Evolutionary conservation across 2,797 vertebrate genomes (phyloP).

Genomic region (Aotus griseimembra): DNA sequence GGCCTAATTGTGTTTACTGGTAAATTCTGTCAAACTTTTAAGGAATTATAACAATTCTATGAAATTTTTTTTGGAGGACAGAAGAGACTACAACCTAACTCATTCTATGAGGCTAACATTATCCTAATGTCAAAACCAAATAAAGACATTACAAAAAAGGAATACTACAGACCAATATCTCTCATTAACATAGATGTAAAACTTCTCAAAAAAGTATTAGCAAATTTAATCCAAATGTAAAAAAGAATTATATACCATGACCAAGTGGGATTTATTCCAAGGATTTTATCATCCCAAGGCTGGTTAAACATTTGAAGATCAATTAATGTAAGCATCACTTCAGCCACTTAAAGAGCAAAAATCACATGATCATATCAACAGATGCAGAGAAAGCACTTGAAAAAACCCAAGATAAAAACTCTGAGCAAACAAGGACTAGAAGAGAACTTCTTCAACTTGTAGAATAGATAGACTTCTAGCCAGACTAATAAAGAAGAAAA

Average conservation of each 20-base stretch:
- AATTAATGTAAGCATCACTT: background rate
- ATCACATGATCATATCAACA: background rate
- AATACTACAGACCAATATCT: background rate
- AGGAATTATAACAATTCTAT: background rate
- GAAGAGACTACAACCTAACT: background rate
- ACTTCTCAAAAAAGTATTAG: background rate
- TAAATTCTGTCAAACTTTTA: background rate
- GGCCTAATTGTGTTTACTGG: background rate
- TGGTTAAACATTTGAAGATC: background rate
- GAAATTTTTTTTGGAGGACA: background rate
- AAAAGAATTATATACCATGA: background rate
- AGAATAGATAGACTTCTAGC: too few species aligned
- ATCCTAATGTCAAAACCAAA: background rate
- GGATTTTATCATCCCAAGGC: background rate
- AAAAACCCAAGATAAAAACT: background rate
- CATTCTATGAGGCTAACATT: background rate
- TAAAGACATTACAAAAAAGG: background rate
- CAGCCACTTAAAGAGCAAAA: background rate
- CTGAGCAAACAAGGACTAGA: background rate
- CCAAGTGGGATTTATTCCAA: background rate
- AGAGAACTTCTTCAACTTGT: background rate
- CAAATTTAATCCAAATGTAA: background rate
- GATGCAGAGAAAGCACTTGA: background rate
- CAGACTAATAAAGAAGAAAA: too few species aligned
- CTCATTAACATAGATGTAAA: background rate